Percentiles rank a stretch among this genome's conserved stretches.
Evolutionary conservation across 2,888 invertebrate species (phyloP).

Genomic region (Leucania comma): DNA sequence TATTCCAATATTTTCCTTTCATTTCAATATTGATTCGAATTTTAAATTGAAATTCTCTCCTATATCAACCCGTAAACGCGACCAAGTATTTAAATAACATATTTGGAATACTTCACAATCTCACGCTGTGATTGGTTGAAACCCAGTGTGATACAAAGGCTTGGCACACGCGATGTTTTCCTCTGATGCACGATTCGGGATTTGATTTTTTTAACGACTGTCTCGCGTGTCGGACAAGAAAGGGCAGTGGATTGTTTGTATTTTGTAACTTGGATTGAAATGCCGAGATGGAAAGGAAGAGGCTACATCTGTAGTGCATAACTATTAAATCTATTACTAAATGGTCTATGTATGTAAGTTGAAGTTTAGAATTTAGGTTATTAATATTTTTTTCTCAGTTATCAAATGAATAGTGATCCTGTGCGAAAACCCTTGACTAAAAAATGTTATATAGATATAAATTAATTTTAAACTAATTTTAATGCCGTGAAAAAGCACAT

Average conservation of each 20-base stretch:
- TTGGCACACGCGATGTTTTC: slow-evolving; percentile 55
- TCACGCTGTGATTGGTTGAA: slow-evolving; percentile 33
- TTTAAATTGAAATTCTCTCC: slow-evolving; percentile 38
- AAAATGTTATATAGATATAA: no score
- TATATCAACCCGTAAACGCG: slow-evolving; percentile 29
- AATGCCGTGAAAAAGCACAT: no score
- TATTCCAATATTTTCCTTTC: slow-evolving; percentile 23
- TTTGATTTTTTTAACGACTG: slow-evolving; percentile 50
- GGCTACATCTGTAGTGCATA: background rate
- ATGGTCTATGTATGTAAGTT: background rate
- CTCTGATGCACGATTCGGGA: slow-evolving; percentile 29
- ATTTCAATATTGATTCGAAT: slow-evolving; percentile 24
- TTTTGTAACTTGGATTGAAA: slow-evolving; percentile 16
- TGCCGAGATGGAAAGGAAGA: slow-evolving; percentile 7
- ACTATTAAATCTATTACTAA: background rate
- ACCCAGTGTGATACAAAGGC: slow-evolving; percentile 37
- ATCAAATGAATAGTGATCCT: background rate
- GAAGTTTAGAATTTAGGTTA: background rate
- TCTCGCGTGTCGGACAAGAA: slow-evolving; percentile 53
- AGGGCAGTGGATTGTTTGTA: slow-evolving; percentile 28
- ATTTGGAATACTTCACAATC: slow-evolving; percentile 36
- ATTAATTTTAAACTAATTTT: no score
- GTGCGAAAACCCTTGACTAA: no score
- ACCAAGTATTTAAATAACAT: slow-evolving; percentile 36
- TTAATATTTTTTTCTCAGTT: no score